These are phyloP conservation scores for Ommatoiulus sabulosus DNA, from an alignment of 2,888 invertebrate species.

Conservation along the genomic window DNA sequence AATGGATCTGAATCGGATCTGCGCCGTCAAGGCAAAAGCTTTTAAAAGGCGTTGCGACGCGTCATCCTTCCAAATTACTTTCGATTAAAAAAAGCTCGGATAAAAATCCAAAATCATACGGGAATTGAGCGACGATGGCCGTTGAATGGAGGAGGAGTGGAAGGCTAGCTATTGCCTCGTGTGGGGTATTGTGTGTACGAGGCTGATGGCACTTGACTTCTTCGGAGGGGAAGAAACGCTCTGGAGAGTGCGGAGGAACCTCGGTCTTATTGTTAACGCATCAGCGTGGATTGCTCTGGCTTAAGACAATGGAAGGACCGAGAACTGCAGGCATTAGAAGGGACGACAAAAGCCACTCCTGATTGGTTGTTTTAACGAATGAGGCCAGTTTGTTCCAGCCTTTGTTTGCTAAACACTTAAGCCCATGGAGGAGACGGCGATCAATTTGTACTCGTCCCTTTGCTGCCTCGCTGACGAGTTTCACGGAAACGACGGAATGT, in stretches of 20 bases:
- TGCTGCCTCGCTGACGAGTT: background rate
- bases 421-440: background rate
- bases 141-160: slow-evolving; percentile 1
- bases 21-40: background rate
- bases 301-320: background rate
- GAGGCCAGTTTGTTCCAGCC: slow-evolving; percentile 36
- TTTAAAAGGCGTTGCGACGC: background rate
- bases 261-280: slow-evolving; percentile 23
- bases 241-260: background rate
- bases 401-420: slow-evolving; percentile 36
- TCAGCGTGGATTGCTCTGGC: background rate
- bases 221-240: background rate
- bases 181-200: slow-evolving; percentile 31
- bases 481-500: too few relatives aligned
- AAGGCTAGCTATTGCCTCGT: background rate
- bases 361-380: slow-evolving; percentile 40
- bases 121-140: background rate
- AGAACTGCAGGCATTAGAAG: background rate
- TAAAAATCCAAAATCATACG: slow-evolving; percentile 3
- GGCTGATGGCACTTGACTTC: slow-evolving; percentile 22
- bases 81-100: slow-evolving; percentile 23
- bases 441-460: slow-evolving; percentile 39
- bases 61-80: background rate
- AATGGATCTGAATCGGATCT: slow-evolving; percentile 9
- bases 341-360: slow-evolving; percentile 22